A percentile compares a stretch with the other conserved stretches of the same genome.
These are phyloP conservation scores for Operophtera brumata DNA, from an alignment of 2,888 invertebrate species.

Conservation along the genomic window DNA sequence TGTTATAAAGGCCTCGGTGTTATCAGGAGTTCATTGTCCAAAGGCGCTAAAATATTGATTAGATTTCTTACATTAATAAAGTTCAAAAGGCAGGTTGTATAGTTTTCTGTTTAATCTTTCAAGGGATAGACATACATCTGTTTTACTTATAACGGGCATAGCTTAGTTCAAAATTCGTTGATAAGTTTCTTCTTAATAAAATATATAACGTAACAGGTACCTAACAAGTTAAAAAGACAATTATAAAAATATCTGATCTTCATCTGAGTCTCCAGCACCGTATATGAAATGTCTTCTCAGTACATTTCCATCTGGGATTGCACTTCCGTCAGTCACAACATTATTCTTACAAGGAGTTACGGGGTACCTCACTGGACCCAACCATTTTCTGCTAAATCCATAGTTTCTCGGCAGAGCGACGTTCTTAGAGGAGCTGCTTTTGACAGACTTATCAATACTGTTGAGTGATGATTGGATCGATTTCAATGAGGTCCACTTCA, in stretches of 20 bases:
- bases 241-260: constrained; percentile 84
- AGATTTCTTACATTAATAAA: constrained; percentile 2
- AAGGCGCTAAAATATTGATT: constrained; percentile 12
- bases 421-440: constrained; percentile 59
- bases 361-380: constrained; percentile 83
- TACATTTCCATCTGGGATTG: constrained; percentile 61
- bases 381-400: constrained; percentile 81
- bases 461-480: constrained; percentile 68
- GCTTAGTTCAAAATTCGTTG: constrained; percentile 5
- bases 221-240: constrained; percentile 26
- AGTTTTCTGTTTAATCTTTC: not conserved
- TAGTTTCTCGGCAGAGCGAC: constrained; percentile 81
- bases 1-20: constrained; percentile 7
- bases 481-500: constrained; percentile 63
- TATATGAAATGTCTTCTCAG: constrained; percentile 71
- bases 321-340: constrained; percentile 46
- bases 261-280: constrained; percentile 79
- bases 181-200: constrained; percentile 16
- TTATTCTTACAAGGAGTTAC: constrained; percentile 82
- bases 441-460: constrained; percentile 61
- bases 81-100: not conserved
- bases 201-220: constrained; percentile 32
- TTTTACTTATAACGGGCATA: not conserved
- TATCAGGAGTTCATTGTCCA: constrained; percentile 43
- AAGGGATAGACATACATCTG: not conserved